Percentiles rank a stretch among this genome's conserved stretches.
These are phyloP conservation scores for Syngnathus acus DNA, from an alignment of 2,797 vertebrate species.

Conservation along the genomic window DNA sequence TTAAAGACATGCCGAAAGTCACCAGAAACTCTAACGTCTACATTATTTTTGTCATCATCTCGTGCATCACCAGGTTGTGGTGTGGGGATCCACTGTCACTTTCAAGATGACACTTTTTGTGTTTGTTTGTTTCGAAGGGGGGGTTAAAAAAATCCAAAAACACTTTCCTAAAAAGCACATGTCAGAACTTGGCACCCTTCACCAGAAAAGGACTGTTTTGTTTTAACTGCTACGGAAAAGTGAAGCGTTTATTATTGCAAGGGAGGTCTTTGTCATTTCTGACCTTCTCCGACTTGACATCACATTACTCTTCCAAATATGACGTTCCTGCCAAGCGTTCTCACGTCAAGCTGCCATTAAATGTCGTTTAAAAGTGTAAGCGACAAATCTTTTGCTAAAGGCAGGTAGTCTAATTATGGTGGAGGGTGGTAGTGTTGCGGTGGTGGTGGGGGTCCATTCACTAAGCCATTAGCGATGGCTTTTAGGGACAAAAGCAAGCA, in stretches of 20 bases:
- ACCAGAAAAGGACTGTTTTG: neutral
- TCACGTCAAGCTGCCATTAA: neutral
- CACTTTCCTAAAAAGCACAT: neutral
- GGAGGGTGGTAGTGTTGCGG: constrained; percentile 63
- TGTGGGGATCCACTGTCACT: no score
- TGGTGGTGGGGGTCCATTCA: constrained; percentile 80
- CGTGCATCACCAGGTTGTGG: no score
- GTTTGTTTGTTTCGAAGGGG: no score
- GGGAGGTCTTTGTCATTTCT: neutral
- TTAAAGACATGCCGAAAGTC: no score
- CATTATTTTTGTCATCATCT: no score
- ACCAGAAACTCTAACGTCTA: no score
- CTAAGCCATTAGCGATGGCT: constrained; percentile 95
- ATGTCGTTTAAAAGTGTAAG: neutral
- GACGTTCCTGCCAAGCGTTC: neutral
- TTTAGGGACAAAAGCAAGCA: constrained; percentile 89
- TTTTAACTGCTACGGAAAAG: neutral
- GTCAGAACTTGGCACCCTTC: neutral
- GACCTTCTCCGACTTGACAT: neutral
- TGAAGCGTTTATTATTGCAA: neutral
- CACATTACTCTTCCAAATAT: neutral
- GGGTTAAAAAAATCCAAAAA: no score
- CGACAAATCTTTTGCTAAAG: constrained; percentile 81
- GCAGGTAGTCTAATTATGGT: constrained; percentile 80
- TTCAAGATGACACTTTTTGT: no score